These are phyloP conservation scores for Nanorana parkeri DNA, from an alignment of 2,113 vertebrate genomes.

Conservation along the genomic window DNA sequence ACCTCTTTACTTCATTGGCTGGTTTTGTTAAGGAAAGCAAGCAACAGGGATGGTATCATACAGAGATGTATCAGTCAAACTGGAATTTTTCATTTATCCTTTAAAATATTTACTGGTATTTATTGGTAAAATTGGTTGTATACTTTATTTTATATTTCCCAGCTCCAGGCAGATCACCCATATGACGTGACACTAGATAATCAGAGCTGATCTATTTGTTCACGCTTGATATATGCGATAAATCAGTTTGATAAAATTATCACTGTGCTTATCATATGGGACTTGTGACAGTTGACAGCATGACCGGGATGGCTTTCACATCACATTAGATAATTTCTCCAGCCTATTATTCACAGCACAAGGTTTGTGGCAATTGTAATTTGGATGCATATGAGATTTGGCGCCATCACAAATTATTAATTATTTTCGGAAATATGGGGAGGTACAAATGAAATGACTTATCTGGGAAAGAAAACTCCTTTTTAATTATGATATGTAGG, in stretches of 20 bases:
- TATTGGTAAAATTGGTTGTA: not conserved
- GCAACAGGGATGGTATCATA: too few relatives aligned
- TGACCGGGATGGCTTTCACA: constrained; percentile 38
- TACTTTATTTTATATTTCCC: not conserved
- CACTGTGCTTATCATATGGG: constrained; percentile 12
- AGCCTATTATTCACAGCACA: constrained; percentile 41
- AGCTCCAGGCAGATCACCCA: not conserved
- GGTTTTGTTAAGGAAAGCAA: too few relatives aligned
- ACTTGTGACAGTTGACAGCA: constrained; percentile 8
- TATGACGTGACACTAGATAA: not conserved
- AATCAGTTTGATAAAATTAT: constrained; percentile 8
- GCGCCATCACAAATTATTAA: constrained; percentile 35
- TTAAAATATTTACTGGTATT: not conserved
- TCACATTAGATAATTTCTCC: constrained; percentile 34
- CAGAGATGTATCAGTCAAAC: too few relatives aligned
- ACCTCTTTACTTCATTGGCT: too few relatives aligned
- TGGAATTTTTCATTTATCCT: not conserved
- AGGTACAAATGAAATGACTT: too few relatives aligned
- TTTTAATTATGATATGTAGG: too few relatives aligned
- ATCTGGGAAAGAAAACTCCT: too few relatives aligned
- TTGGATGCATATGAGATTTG: constrained; percentile 34
- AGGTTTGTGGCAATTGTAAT: constrained; percentile 45
- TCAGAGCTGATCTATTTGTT: constrained; percentile 13
- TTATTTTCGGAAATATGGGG: not conserved
- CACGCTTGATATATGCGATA: constrained; percentile 36